phyloP scores from a whole-genome alignment of 1,140 invertebrate genomes.

The Procambarus virginalis region DNA sequence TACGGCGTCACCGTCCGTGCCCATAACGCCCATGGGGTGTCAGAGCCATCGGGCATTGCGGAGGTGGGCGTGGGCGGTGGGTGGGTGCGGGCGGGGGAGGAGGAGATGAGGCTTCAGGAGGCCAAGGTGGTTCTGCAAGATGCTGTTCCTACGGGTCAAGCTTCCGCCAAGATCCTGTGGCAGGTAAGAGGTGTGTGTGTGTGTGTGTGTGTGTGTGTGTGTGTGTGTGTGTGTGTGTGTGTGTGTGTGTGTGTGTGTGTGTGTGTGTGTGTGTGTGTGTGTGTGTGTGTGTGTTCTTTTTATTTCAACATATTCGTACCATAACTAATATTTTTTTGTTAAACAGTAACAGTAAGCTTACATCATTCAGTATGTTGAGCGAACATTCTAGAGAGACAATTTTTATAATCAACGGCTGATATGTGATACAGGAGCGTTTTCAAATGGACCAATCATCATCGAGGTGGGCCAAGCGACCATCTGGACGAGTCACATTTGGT shows the following conservation, averaged over 20 bases:
- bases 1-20: conserved; percentile 69
- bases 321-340: no score
- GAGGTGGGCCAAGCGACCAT: no score
- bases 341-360: no score
- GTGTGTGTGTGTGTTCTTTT: no score
- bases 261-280: no score
- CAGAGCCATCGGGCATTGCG: conserved; percentile 65
- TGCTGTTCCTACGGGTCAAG: neutral
- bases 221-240: conserved; percentile 16
- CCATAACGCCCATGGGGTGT: conserved; percentile 63
- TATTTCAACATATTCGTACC: no score
- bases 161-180: conserved; percentile 61
- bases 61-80: conserved; percentile 53
- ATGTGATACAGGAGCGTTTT: no score
- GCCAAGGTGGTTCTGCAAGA: conserved; percentile 59
- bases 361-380: no score
- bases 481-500: no score
- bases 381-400: no score
- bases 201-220: conserved; percentile 15
- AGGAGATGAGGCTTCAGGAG: conserved; percentile 7
- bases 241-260: neutral
- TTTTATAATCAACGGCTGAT: no score
- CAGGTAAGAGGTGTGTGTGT: conserved; percentile 49
- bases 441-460: no score
- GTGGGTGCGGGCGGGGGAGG: conserved; percentile 31